Percentiles rank a stretch among this genome's conserved stretches.
phyloP scores from a whole-genome alignment of 2,888 invertebrate species.

The Tanytarsus gracilentus region DNA sequence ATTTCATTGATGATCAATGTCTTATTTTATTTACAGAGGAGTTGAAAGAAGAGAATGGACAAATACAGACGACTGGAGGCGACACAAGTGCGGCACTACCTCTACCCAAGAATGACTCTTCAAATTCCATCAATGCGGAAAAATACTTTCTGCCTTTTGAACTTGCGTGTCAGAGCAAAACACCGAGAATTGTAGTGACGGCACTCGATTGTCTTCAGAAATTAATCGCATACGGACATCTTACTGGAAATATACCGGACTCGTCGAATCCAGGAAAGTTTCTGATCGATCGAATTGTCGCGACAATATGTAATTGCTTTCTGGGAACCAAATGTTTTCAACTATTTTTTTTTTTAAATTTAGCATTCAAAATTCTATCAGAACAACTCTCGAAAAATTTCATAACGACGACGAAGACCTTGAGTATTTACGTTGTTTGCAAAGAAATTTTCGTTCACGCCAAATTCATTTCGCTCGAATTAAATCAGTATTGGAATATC shows the following conservation, averaged over 20 bases:
- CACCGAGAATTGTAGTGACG: constrained; percentile 89
- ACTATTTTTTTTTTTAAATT: too few species aligned
- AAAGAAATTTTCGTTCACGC: too few species aligned
- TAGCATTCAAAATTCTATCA: too few species aligned
- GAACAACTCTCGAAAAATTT: too few species aligned
- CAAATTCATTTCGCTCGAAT: too few species aligned
- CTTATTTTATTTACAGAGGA: constrained; percentile 59
- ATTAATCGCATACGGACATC: constrained; percentile 95
- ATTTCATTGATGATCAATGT: too few species aligned
- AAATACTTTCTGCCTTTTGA: constrained; percentile 98
- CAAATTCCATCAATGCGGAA: constrained; percentile 82
- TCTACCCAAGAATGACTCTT: constrained; percentile 75
- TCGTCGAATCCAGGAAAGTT: constrained; percentile 84
- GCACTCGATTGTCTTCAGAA: constrained; percentile 96
- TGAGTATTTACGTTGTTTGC: too few species aligned
- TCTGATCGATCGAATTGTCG: constrained; percentile 93
- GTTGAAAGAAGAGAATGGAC: constrained; percentile 68
- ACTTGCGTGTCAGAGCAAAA: constrained; percentile 94
- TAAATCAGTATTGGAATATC: too few species aligned
- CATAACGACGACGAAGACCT: too few species aligned
- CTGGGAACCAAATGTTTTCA: constrained; percentile 95
- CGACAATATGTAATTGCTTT: constrained; percentile 95
- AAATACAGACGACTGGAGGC: constrained; percentile 34
- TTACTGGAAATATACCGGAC: constrained; percentile 90
- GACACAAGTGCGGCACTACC: constrained; percentile 90